phyloP scores from a whole-genome alignment of 2,888 invertebrate species.

The Zygaena filipendulae region DNA sequence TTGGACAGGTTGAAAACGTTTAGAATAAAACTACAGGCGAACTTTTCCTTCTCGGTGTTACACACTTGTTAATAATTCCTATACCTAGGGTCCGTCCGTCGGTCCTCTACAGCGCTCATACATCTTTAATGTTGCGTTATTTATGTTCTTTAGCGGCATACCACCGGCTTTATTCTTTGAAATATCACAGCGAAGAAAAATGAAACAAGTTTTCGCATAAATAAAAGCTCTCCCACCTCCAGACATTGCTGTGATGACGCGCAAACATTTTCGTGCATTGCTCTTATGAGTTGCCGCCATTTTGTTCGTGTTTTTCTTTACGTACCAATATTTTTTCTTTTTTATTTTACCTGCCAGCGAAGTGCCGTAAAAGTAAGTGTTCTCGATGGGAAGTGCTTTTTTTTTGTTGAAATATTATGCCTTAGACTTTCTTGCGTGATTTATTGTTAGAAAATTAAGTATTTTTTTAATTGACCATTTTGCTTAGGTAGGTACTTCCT shows the following conservation, averaged over 20 bases:
- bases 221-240: conserved; percentile 48
- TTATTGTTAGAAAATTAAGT: too few relatives aligned
- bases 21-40: too few relatives aligned
- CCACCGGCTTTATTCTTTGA: conserved; percentile 32
- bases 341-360: too few relatives aligned
- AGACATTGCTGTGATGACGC: conserved; percentile 35
- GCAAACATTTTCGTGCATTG: conserved; percentile 34
- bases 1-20: too few relatives aligned
- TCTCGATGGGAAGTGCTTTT: too few relatives aligned
- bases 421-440: too few relatives aligned
- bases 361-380: too few relatives aligned
- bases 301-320: conserved; percentile 25
- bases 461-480: too few relatives aligned
- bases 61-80: conserved; percentile 31
- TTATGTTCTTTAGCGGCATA: conserved; percentile 31
- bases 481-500: too few relatives aligned
- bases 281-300: conserved; percentile 27
- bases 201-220: conserved; percentile 60
- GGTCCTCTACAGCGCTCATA: conserved; percentile 35
- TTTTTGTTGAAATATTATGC: too few relatives aligned
- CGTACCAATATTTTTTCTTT: too few relatives aligned
- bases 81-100: conserved; percentile 27
- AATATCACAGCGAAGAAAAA: conserved; percentile 52
- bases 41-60: too few relatives aligned
- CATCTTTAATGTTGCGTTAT: conserved; percentile 43